A percentile compares a stretch with the other conserved stretches of the same genome.
phyloP scores from a whole-genome alignment of 2,888 invertebrate genomes.

The Eristalis arbustorum region DNA sequence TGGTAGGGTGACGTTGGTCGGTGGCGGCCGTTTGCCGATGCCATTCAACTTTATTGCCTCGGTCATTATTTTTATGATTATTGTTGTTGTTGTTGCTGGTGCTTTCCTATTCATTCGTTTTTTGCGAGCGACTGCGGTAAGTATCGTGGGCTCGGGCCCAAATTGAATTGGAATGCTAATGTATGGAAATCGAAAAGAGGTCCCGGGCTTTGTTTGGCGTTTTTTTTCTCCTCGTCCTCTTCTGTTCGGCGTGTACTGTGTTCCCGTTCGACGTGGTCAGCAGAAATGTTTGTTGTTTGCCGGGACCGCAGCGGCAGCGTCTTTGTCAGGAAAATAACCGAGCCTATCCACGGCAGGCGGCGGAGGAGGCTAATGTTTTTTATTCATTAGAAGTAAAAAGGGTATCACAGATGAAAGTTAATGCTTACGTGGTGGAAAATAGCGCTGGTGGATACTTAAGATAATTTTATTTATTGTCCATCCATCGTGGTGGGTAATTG shows the following conservation, averaged over 20 bases:
- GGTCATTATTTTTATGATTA: slow-evolving; percentile 80
- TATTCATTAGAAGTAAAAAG: slow-evolving; percentile 69
- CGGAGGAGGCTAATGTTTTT: slow-evolving; percentile 60
- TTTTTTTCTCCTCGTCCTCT: background rate
- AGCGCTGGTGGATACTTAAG: slow-evolving; percentile 41
- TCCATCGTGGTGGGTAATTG: slow-evolving; percentile 46
- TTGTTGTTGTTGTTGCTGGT: slow-evolving; percentile 70
- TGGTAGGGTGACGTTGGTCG: slow-evolving; percentile 9
- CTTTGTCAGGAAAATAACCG: slow-evolving; percentile 43
- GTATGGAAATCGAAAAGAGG: slow-evolving; percentile 78
- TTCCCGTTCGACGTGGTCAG: slow-evolving; percentile 57
- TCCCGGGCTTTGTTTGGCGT: slow-evolving; percentile 49
- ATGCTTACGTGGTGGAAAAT: slow-evolving; percentile 64
- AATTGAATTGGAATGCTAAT: slow-evolving; percentile 79
- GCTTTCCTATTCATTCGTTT: slow-evolving; percentile 67
- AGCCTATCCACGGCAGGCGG: background rate
- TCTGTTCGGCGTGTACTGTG: slow-evolving; percentile 15
- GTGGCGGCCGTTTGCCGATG: slow-evolving; percentile 73
- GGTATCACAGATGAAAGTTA: slow-evolving; percentile 62
- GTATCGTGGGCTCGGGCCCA: slow-evolving; percentile 58
- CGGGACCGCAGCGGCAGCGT: background rate
- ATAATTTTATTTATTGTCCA: slow-evolving; percentile 66
- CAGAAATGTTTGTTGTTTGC: slow-evolving; percentile 58
- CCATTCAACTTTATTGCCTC: slow-evolving; percentile 79
- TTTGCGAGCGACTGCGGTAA: slow-evolving; percentile 51